Base-by-base conservation (phyloP, 2,888 invertebrate species). In the Pimpla rufipes region DNA sequence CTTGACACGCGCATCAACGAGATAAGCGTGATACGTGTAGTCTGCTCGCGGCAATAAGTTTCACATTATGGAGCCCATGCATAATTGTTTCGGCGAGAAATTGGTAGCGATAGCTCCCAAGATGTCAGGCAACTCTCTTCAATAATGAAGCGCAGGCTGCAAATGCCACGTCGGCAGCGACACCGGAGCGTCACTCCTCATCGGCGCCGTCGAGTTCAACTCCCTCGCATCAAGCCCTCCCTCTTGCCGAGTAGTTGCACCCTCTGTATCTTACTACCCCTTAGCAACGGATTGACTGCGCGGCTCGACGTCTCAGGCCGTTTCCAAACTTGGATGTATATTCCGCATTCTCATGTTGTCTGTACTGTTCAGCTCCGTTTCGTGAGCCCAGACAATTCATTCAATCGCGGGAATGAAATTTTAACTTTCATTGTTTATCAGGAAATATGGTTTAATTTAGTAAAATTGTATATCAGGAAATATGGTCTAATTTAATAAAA, bases 181-280 rank as follows among this genome's bases (percentile, higher is more conserved):
- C 42, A 29, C 35, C 81, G 50, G 77, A n/a, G 71, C 77, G 75
- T 71, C 64, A 74, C 73, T 80, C 79, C 71, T 76, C 52, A 68
- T 64, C 64, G 45, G 29, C 55, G 64, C 70, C 50, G 50, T 57
- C 50, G 57, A 29, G 66, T 47, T 77, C 79, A 84, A 75, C 83
- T 85, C 85, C 88, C 88, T 87, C 87, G 80, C 79, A 83, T 86
- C 84, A 86, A 82, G 79, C 78, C 84, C 50, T 40, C 7, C n/a
- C 52, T 40, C 21, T 75, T 82, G 75, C 83, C 84, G 80, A 86
- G 83, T 88, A 90, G 88, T 89, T 90, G 89, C 89, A 90, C 88
- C 89, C 88, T 89, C 88, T 87, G 88, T 85, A 88, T 89, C 89
- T 89, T 89, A 88, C 87, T 47, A 67, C 88, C 88, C 88, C 89